Percentiles rank a stretch among this genome's conserved stretches.
These are phyloP conservation scores for Amphipoea lucens DNA, from an alignment of 2,888 invertebrate genomes.

Conservation along the genomic window DNA sequence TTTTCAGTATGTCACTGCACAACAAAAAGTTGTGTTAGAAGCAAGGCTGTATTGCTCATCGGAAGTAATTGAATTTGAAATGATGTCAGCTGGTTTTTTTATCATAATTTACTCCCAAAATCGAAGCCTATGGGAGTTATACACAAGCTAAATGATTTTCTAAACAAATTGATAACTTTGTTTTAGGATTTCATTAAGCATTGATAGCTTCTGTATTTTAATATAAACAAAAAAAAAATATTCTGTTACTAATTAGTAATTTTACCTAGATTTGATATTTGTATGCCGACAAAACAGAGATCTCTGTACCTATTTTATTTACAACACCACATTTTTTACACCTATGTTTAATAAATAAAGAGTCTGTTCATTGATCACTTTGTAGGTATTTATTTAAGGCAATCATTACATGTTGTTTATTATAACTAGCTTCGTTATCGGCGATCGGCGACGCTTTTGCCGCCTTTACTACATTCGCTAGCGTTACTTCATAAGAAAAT, in stretches of 20 bases:
- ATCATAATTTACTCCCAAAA: too few species aligned
- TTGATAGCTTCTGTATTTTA: background rate
- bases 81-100: background rate
- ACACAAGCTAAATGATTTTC: background rate
- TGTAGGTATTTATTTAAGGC: background rate
- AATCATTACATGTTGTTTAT: background rate
- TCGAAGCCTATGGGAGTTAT: background rate
- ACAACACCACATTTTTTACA: background rate
- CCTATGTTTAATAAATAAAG: background rate
- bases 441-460: constrained; percentile 30
- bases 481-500: constrained; percentile 1
- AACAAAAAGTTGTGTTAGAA: background rate
- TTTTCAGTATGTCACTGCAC: background rate
- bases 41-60: background rate
- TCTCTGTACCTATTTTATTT: background rate
- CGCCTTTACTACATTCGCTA: constrained; percentile 32
- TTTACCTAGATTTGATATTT: too few species aligned
- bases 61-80: background rate
- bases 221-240: background rate
- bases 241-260: background rate
- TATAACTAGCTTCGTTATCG: background rate
- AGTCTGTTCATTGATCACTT: background rate
- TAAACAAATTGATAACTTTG: background rate
- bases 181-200: background rate
- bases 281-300: background rate